Base-by-base conservation (phyloP, 2,888 invertebrate genomes). In the Drosophila atroscutellata region DNA sequence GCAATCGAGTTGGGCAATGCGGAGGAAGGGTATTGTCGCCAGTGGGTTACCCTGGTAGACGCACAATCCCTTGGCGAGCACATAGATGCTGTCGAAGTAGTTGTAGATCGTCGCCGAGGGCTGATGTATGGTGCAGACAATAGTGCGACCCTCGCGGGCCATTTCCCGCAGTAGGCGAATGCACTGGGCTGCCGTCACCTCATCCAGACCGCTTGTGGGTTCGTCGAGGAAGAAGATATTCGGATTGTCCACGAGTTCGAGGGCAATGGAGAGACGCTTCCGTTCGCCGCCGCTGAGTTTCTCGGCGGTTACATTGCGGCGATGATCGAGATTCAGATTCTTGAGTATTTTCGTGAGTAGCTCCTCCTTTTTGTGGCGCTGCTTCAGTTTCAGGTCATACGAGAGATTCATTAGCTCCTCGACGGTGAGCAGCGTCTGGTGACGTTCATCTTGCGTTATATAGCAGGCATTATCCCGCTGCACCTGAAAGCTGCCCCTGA, bases 221-320 rank as follows among this genome's bases (percentile, higher is more conserved):
- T 97, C 97, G 91, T 97, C 97, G 81, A 97, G 94, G 92, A 97
- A 97, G 94, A 97, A 96, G 26, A 97, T 95, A 30, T 96, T 96
- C 0, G 97, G 97, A 92, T 97, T 97, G 92, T 97, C 97, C 63
- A 97, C 96, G 79, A 97, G 93, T 91, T 97, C 97, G 71, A 97
- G 92, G 1, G 97, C 97, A 80, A 97, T 96, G 15, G 97, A 96
- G 75, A 97, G 94, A 72, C 95, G 93, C 92, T 97, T 97, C 75
- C 96, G 95, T 93, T 97, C 97, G 2, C 97, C 97, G 30, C 97
- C 97, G 24, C 97, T 97, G 37, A 95, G 91, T 66, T 93, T 94
- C 36, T 93, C 93, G 0, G 95, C 94, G 32, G 89, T 91, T 13
- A 91, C 83, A 50, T 89, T 79, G 24, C 92, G 91, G 2, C 93